Percentiles rank a stretch among this genome's conserved stretches.
Evolutionary conservation across 2,888 invertebrate genomes (phyloP).

Genomic region (Taphrorychus bicolor): DNA sequence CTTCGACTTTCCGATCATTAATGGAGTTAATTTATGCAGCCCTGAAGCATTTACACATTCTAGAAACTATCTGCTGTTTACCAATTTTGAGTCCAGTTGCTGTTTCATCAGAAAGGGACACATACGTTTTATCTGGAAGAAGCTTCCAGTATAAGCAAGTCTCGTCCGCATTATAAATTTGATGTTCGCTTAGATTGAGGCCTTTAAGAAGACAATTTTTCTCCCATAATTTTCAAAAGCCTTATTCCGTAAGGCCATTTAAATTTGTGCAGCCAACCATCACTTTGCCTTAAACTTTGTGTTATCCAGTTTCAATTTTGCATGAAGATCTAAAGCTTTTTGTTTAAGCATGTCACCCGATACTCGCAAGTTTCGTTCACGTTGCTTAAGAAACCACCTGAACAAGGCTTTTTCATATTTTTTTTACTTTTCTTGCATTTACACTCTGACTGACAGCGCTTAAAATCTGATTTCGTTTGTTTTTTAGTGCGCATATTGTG

Average conservation of each 20-base stretch:
- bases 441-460: no score
- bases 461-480: no score
- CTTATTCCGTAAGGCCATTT: slow-evolving; percentile 3
- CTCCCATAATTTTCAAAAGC: slow-evolving; percentile 12
- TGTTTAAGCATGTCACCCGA: neutral
- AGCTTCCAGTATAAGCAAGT: slow-evolving; percentile 42
- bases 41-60: slow-evolving; percentile 38
- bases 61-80: slow-evolving; percentile 30
- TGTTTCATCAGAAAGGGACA: slow-evolving; percentile 34
- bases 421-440: no score
- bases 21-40: slow-evolving; percentile 37
- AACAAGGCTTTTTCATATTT: no score
- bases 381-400: slow-evolving; percentile 9
- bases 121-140: slow-evolving; percentile 40
- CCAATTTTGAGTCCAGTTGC: slow-evolving; percentile 31
- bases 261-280: slow-evolving; percentile 8
- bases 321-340: slow-evolving; percentile 1
- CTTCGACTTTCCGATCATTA: slow-evolving; percentile 39
- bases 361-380: slow-evolving; percentile 11
- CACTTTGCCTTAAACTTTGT: neutral
- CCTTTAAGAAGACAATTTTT: slow-evolving; percentile 17
- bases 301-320: neutral
- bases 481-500: no score
- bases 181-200: slow-evolving; percentile 6
- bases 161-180: slow-evolving; percentile 31